These are phyloP conservation scores for Ips typographus DNA, from an alignment of 1,140 invertebrate species.

Conservation along the genomic window DNA sequence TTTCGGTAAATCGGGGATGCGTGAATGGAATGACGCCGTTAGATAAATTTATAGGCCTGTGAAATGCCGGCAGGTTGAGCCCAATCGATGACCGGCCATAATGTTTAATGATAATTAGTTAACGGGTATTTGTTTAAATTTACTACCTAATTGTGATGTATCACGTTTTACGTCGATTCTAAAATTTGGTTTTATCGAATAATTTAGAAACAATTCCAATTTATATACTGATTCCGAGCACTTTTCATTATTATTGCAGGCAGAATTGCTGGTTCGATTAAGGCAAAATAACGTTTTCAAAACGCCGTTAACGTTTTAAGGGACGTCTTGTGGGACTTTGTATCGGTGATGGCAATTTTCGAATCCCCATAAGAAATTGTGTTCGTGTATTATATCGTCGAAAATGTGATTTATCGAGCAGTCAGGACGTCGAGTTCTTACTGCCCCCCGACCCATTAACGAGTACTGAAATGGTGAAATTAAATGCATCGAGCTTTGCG, in stretches of 20 bases:
- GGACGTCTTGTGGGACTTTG: too few relatives aligned
- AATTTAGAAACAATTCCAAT: too few relatives aligned
- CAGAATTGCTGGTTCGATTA: too few relatives aligned
- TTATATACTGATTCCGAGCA: too few relatives aligned
- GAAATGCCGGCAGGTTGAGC: slow-evolving; percentile 34
- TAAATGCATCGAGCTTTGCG: slow-evolving; percentile 6
- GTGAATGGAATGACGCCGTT: slow-evolving; percentile 35
- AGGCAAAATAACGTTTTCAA: too few relatives aligned
- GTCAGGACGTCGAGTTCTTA: slow-evolving; percentile 12
- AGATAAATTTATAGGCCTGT: slow-evolving; percentile 33
- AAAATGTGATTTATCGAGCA: slow-evolving; percentile 30
- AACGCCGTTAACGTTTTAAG: too few relatives aligned
- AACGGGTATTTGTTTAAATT: slow-evolving; percentile 36
- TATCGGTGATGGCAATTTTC: slow-evolving; percentile 8
- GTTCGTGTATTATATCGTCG: slow-evolving; percentile 30
- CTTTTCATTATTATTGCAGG: too few relatives aligned
- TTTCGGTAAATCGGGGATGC: slow-evolving; percentile 30
- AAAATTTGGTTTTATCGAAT: too few relatives aligned
- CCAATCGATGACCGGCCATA: slow-evolving; percentile 32
- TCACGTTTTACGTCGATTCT: slow-evolving; percentile 13
- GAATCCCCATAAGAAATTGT: slow-evolving; percentile 24
- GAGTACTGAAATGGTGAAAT: slow-evolving; percentile 17
- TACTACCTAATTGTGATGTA: slow-evolving; percentile 29
- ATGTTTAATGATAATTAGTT: slow-evolving; percentile 38
- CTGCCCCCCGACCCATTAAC: slow-evolving; percentile 11